Evolutionary conservation across 2,113 vertebrate species (phyloP).

Genomic region (Poeciliopsis occidentalis): DNA sequence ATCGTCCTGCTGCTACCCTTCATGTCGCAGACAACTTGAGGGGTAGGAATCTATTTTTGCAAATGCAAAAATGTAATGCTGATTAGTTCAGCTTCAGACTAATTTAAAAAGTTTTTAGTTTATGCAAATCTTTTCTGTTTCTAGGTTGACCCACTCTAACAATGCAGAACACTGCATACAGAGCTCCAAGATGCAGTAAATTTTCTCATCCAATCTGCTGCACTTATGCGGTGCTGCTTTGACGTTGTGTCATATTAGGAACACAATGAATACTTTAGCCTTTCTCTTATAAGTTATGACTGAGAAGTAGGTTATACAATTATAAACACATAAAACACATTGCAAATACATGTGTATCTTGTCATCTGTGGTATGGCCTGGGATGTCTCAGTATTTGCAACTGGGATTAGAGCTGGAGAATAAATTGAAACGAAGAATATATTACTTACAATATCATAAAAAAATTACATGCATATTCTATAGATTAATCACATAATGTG

Average conservation of each 20-base stretch:
- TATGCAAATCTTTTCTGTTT: conserved; percentile 5
- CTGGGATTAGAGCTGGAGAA: too few relatives aligned
- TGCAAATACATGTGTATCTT: too few relatives aligned
- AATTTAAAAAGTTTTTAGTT: conserved; percentile 2
- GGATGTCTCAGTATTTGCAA: too few relatives aligned
- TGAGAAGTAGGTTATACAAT: too few relatives aligned
- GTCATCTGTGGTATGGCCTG: too few relatives aligned
- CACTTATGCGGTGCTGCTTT: conserved; percentile 14
- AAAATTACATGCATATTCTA: too few relatives aligned
- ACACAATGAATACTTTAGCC: neutral
- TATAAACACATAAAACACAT: too few relatives aligned
- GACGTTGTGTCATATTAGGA: neutral
- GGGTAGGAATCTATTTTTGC: conserved; percentile 7
- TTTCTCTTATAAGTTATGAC: neutral
- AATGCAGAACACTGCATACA: conserved; percentile 4
- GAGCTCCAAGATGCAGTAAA: neutral
- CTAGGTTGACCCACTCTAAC: conserved; percentile 9
- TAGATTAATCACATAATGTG: too few relatives aligned
- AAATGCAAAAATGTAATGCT: neutral
- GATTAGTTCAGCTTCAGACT: neutral
- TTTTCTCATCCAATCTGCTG: conserved; percentile 9
- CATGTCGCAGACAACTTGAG: conserved; percentile 5
- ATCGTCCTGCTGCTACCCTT: conserved; percentile 6
- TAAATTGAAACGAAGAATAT: too few relatives aligned
- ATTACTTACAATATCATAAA: too few relatives aligned